These are phyloP conservation scores for Molossus molossus DNA, from an alignment of 2,797 vertebrate genomes.

Conservation along the genomic window DNA sequence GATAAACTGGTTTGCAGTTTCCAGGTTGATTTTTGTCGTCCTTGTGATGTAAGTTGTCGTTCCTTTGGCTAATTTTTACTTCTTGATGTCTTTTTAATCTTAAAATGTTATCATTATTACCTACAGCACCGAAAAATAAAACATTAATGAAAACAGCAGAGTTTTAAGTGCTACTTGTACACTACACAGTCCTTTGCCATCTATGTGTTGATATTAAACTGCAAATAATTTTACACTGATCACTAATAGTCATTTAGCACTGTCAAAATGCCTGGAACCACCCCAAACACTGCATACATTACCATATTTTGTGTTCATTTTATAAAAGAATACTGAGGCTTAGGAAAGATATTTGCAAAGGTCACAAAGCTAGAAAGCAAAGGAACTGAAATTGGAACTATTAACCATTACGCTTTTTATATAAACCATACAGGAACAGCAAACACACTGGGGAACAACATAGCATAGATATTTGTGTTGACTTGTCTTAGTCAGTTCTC, in stretches of 20 bases:
- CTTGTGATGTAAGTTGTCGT: conserved; percentile 51
- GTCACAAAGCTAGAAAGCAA: not conserved
- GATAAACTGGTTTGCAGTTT: conserved; percentile 55
- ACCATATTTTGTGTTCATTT: conserved; percentile 22
- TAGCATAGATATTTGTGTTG: not conserved
- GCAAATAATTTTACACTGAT: conserved; percentile 12
- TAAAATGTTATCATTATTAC: conserved; percentile 1
- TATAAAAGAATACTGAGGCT: not conserved
- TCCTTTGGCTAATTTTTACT: not conserved
- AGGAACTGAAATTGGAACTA: not conserved
- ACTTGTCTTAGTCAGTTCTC: not conserved
- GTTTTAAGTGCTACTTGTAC: not conserved
- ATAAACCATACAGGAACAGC: not conserved
- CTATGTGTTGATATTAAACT: not conserved
- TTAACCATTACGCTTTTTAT: not conserved
- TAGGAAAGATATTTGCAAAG: not conserved
- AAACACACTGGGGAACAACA: not conserved
- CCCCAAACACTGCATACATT: not conserved
- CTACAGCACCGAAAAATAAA: not conserved
- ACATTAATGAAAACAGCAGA: not conserved
- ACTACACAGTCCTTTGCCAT: not conserved
- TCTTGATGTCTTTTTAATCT: not conserved
- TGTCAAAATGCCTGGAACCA: not conserved
- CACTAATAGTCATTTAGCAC: not conserved
- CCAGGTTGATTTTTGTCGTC: conserved; percentile 34